These are phyloP conservation scores for Watersipora subatra DNA, from an alignment of 1,140 invertebrate species.

Conservation along the genomic window DNA sequence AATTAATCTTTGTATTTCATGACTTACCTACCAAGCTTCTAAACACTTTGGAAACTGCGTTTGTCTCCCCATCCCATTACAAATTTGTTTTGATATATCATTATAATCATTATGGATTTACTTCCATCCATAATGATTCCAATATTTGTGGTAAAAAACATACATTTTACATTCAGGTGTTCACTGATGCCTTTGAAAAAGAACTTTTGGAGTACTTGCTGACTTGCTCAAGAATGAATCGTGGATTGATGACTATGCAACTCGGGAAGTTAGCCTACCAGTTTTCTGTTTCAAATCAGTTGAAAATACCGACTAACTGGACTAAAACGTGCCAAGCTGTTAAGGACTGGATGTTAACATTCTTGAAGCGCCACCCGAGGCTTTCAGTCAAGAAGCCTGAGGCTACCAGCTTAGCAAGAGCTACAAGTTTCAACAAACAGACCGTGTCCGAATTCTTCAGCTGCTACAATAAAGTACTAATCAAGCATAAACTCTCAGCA, in stretches of 20 bases:
- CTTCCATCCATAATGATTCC: too few species aligned
- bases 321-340: conserved; percentile 27
- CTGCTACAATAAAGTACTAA: conserved; percentile 14
- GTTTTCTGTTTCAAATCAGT: conserved; percentile 24
- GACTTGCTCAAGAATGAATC: conserved; percentile 5
- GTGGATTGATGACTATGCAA: conserved; percentile 19
- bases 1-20: too few species aligned
- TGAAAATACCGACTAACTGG: conserved; percentile 28
- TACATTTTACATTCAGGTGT: too few species aligned
- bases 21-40: too few species aligned
- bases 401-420: conserved; percentile 38
- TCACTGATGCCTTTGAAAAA: background rate
- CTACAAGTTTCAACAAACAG: conserved; percentile 42
- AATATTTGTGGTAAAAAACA: too few species aligned
- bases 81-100: too few species aligned
- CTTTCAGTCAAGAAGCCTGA: conserved; percentile 37
- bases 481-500: conserved; percentile 17
- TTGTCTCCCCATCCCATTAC: too few species aligned
- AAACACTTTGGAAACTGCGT: too few species aligned
- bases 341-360: conserved; percentile 39
- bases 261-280: conserved; percentile 35
- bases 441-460: conserved; percentile 20
- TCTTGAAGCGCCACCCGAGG: conserved; percentile 37
- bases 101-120: too few species aligned
- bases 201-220: background rate